Evolutionary conservation across 1,140 invertebrate genomes (phyloP), one percentile per base, ranked within the genome.

Genomic region (Andrena cerasifolii): DNA sequence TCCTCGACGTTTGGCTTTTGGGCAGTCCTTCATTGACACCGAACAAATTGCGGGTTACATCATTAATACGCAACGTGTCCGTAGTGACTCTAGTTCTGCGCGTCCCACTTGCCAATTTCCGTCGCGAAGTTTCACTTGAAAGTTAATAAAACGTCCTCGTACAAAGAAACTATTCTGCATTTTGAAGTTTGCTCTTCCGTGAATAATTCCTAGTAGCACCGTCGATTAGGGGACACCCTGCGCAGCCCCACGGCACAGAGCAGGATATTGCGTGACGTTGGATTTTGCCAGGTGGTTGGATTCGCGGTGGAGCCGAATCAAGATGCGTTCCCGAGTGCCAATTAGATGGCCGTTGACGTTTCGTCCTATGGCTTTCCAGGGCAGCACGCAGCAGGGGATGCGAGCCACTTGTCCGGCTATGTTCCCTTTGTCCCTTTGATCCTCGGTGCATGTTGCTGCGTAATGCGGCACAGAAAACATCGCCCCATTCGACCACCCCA

Each of bases 281-380:
- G 28, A 80, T 80, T 85, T 49, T 74, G 68, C 70, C 83, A 79
- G 73, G 83, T 85, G 86, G 71, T 74, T 71, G 49, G 56, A 67
- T 56, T 51, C 58, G 47, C 28, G 43, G 49, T 8, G 65, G 21
- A 83, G 43, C 31, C 59, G 73, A 79, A 87, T 87, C 82, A 76
- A 84, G 79, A 87, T 84, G 76, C 72, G 51, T 83, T 54, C 18
- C 53, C 66, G 63, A 86, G 83, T 84, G 73, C 78, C 87, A 90
- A 90, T 90, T 90, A 89, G 81, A 87, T 72, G 80, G 83, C 88
- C 86, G 88, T 91, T 89, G 84, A 77, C 86, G 82, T 87, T 87
- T 79, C 73, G 79, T 86, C 80, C 78, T 77, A 56, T 82, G 61
- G 77, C 73, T 49, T 72, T 61, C 33, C 33, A 26, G 36, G 49